Evolutionary conservation across 2,797 vertebrate genomes (phyloP), one percentile per base, ranked within the genome.

Genomic region (Hypotaenidia philippensis): DNA sequence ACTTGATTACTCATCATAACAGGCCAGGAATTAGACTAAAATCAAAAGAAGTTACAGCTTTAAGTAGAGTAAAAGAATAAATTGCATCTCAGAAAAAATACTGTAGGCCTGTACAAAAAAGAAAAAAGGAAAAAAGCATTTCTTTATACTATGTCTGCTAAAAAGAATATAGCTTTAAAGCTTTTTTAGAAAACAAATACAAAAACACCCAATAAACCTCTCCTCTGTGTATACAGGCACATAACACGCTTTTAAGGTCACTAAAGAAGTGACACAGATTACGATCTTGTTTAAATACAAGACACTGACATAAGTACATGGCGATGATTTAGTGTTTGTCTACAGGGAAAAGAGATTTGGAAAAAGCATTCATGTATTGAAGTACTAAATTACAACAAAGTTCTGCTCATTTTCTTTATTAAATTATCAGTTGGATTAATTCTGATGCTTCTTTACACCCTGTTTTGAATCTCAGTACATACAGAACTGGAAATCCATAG

Each of bases 1-100:
- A 86, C 26, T 90, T 81, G 56, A 94, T 94, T 81, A 81, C 61
- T 75, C 86, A 94, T 63, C 34, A 29, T 25, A 85, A 94, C n/a
- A 89, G 63, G 20, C 6, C 29, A 68, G 12, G 36, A 89, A 79
- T 91, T 36, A 65, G 32, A 82, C 23, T 55, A 38, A 79, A 89
- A 61, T 72, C 32, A 64, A 79, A 92, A 83, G 49, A 41, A 45
- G n/a, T 50, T 81, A 61, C 38, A 91, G 63, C 26, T 32, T 77
- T 77, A 69, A 80, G 38, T 8, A 65, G 21, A 83, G n/a, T 49
- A 92, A 38, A 20, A 56, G 69, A 82, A 85, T 49, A 90, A 94
- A 93, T 21, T 38, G n/a, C 38, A 57, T 45, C 78, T 75, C 56
- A 84, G 49, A 44, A 85, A 79, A 88, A 87, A 63, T 14, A 68